These are phyloP conservation scores for Schizopygopsis malacanthus DNA, from an alignment of 2,797 vertebrate species.

Conservation along the genomic window DNA sequence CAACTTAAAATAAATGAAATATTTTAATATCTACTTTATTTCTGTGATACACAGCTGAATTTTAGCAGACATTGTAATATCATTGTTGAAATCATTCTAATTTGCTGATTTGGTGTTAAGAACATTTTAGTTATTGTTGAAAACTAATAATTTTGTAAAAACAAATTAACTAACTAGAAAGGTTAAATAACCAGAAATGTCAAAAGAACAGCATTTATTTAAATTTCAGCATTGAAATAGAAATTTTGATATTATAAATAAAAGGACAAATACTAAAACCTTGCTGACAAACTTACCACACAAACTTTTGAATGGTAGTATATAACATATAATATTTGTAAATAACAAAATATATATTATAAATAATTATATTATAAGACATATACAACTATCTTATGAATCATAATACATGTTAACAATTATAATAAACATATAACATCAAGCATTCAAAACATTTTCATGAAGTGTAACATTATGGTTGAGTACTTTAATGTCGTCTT, in stretches of 20 bases:
- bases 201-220: neutral
- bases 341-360: neutral
- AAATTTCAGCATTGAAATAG: neutral
- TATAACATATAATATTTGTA: neutral
- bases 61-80: neutral
- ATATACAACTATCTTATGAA: neutral
- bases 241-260: neutral
- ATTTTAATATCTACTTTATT: neutral
- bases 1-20: neutral
- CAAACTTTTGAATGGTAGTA: neutral
- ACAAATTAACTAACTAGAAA: no score
- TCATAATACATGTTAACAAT: neutral
- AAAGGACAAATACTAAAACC: neutral
- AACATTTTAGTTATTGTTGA: neutral
- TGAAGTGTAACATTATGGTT: constrained; percentile 5
- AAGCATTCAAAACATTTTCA: constrained; percentile 29
- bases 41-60: neutral
- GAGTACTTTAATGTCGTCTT: neutral
- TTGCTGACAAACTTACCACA: neutral
- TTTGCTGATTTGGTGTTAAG: neutral
- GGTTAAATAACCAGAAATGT: neutral
- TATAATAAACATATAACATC: constrained; percentile 4
- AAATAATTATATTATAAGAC: neutral
- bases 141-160: neutral
- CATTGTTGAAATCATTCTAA: neutral